These are phyloP conservation scores for Hydrotaea diabolus DNA, from an alignment of 2,888 invertebrate genomes.

Conservation along the genomic window DNA sequence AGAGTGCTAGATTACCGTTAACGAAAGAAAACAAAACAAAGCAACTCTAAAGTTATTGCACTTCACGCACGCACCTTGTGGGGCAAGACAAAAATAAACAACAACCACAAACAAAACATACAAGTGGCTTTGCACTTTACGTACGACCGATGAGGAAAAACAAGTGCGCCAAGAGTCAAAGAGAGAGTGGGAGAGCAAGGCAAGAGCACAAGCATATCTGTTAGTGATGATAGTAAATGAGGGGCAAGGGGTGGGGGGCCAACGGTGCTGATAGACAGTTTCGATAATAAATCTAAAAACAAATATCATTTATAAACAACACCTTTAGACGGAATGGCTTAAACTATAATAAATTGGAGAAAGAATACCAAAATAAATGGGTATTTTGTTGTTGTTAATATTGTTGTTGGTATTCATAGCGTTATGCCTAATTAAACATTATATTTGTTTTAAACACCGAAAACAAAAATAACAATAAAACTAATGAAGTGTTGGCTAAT, in stretches of 20 bases:
- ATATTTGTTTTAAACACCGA: constrained; percentile 28
- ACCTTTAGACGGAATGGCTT: constrained; percentile 18
- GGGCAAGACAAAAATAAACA: not conserved
- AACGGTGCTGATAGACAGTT: not conserved
- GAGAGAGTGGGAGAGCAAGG: not conserved
- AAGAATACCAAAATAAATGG: constrained; percentile 1
- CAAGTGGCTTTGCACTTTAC: constrained; percentile 6
- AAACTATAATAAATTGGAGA: constrained; percentile 27
- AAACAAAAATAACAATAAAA: constrained; percentile 13
- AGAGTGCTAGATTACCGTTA: not conserved
- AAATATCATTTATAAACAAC: constrained; percentile 33
- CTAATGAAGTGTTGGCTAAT: constrained; percentile 19
- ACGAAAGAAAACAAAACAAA: not conserved
- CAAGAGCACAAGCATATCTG: not conserved
- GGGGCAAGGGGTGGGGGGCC: too few relatives aligned
- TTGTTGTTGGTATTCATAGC: constrained; percentile 37
- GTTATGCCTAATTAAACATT: constrained; percentile 59
- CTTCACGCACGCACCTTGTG: not conserved
- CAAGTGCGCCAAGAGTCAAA: not conserved
- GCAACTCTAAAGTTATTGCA: constrained; percentile 25
- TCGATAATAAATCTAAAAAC: constrained; percentile 21
- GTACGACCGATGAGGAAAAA: not conserved
- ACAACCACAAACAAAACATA: not conserved
- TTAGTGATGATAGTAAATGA: not conserved
- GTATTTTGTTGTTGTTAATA: not conserved